Evolutionary conservation across 2,888 invertebrate species (phyloP).

Genomic region (Agrilus mali): DNA sequence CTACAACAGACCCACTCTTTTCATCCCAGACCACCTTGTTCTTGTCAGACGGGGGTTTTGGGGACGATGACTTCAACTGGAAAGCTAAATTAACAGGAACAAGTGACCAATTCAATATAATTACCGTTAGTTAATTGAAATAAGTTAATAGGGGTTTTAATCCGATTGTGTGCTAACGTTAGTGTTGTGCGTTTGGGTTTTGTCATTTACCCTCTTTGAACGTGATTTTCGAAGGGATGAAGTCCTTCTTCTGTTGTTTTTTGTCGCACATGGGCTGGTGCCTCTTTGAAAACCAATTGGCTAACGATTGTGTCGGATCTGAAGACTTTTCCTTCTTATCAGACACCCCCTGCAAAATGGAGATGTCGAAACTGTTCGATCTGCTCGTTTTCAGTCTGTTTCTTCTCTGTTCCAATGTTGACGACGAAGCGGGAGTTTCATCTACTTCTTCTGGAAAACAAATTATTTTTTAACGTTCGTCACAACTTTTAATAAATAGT

Average conservation of each 20-base stretch:
- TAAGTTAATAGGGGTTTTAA: background rate
- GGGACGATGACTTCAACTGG: no score
- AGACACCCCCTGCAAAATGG: conserved; percentile 45
- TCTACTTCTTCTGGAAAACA: conserved; percentile 6
- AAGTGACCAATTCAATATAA: conserved; percentile 16
- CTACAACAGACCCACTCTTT: conserved; percentile 64
- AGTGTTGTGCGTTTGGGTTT: conserved; percentile 18
- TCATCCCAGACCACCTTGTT: conserved; percentile 60
- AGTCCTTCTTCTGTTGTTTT: conserved; percentile 26
- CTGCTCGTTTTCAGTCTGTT: conserved; percentile 55
- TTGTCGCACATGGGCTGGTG: conserved; percentile 55
- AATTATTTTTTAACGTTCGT: no score
- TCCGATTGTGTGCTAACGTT: background rate
- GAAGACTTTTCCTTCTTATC: conserved; percentile 28
- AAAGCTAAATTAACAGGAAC: conserved; percentile 11
- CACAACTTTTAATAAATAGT: no score
- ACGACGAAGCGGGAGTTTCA: conserved; percentile 20
- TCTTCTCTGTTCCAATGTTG: conserved; percentile 37
- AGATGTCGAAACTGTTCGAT: conserved; percentile 76
- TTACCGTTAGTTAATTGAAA: background rate
- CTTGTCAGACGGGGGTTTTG: conserved; percentile 23
- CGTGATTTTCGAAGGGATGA: no score
- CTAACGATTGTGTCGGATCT: conserved; percentile 33
- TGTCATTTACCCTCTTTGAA: conserved; percentile 17
- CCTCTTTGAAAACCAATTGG: conserved; percentile 65